Percentiles rank a stretch among this genome's conserved stretches.
Conservation (phyloP, 2,888 invertebrate species). For the Erebia ligea region DNA sequence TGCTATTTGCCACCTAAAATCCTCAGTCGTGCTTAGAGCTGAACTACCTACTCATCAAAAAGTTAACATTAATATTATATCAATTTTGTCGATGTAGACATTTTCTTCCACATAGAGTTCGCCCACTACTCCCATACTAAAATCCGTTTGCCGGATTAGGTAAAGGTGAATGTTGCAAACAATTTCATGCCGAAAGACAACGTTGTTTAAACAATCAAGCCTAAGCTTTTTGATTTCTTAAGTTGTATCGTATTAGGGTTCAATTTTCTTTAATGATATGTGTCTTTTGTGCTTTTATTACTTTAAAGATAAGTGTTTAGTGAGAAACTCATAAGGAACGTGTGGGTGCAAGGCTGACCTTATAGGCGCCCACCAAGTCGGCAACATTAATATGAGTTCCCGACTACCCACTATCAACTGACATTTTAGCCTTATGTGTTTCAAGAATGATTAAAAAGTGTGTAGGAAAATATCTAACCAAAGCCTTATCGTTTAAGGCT, state of each 20-base stretch:
- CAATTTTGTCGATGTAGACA: conserved; percentile 31
- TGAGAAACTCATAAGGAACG: conserved; percentile 73
- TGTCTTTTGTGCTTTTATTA: conserved; percentile 46
- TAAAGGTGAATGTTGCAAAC: conserved; percentile 81
- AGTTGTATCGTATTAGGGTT: conserved; percentile 38
- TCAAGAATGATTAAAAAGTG: conserved; percentile 42
- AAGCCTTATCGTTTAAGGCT: conserved; percentile 5
- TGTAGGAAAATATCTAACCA: conserved; percentile 22
- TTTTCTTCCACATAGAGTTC: conserved; percentile 59
- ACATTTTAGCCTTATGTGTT: conserved; percentile 66
- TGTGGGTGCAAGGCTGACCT: conserved; percentile 83
- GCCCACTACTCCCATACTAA: conserved; percentile 77
- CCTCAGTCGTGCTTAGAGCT: too few relatives aligned
- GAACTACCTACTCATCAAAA: not conserved
- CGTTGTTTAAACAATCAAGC: conserved; percentile 29
- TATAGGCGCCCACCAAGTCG: conserved; percentile 76
- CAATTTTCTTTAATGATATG: conserved; percentile 41
- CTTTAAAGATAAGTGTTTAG: conserved; percentile 47
- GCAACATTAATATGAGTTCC: conserved; percentile 77
- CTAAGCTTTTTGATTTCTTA: conserved; percentile 28
- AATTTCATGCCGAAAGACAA: conserved; percentile 50
- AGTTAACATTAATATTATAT: conserved; percentile 7
- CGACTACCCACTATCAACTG: conserved; percentile 67
- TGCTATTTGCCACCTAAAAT: too few relatives aligned
- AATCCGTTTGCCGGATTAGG: conserved; percentile 81